Percentiles rank a stretch among this genome's conserved stretches.
Evolutionary conservation across 2,888 invertebrate species (phyloP).

Genomic region (Andrena trimmerana): DNA sequence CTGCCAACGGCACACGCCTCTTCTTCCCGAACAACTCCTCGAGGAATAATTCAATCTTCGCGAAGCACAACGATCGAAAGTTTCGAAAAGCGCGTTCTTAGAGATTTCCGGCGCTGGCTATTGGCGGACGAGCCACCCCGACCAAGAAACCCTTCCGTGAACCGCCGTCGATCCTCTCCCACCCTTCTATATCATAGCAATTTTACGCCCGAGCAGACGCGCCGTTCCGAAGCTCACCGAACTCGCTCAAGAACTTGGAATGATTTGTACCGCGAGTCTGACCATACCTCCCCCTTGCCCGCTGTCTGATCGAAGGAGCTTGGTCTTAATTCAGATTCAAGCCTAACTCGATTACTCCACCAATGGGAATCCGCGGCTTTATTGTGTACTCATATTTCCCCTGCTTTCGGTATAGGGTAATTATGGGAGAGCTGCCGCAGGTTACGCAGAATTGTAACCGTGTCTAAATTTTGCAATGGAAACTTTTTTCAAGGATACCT

Average conservation of each 20-base stretch:
- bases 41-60: slow-evolving; percentile 79
- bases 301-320: slow-evolving; percentile 8
- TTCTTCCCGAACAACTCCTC: slow-evolving; percentile 52
- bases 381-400: not conserved
- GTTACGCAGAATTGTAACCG: too few species aligned
- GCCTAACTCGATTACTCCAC: slow-evolving; percentile 8
- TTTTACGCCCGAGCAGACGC: slow-evolving; percentile 81
- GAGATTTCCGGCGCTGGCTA: slow-evolving; percentile 65
- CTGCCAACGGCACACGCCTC: slow-evolving; percentile 66
- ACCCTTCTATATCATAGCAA: slow-evolving; percentile 82
- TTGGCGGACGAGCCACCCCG: slow-evolving; percentile 51
- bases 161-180: slow-evolving; percentile 61
- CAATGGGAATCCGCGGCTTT: not conserved
- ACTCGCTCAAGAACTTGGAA: slow-evolving; percentile 80
- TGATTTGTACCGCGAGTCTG: slow-evolving; percentile 79
- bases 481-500: too few species aligned
- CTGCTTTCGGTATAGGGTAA: too few species aligned
- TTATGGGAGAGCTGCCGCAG: too few species aligned
- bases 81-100: slow-evolving; percentile 74
- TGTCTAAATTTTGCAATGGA: too few species aligned
- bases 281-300: slow-evolving; percentile 53
- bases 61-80: slow-evolving; percentile 75
- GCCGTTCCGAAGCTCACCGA: slow-evolving; percentile 76
- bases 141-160: slow-evolving; percentile 47
- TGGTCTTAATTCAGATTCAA: slow-evolving; percentile 75